phyloP scores from a whole-genome alignment of 2,113 vertebrate species.

The Cygnus atratus region DNA sequence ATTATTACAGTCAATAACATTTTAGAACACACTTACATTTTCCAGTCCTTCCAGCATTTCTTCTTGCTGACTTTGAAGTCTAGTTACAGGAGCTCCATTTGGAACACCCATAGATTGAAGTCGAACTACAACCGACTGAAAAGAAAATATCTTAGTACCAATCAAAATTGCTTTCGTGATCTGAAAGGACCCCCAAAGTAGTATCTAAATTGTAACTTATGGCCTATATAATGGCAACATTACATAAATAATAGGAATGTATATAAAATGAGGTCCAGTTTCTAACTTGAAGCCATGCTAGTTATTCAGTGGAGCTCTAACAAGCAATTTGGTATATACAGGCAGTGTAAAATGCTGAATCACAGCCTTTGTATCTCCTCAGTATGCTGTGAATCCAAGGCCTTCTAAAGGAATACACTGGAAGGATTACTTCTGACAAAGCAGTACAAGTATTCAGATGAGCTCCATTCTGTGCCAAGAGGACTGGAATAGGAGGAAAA shows the following conservation, averaged over 20 bases:
- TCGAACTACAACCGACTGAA: conserved; percentile 81
- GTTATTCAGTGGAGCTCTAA: not conserved
- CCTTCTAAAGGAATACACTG: not conserved
- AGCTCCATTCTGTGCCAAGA: not conserved
- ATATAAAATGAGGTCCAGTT: not conserved
- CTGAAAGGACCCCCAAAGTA: not conserved
- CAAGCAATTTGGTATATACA: not conserved
- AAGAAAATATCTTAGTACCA: conserved; percentile 23
- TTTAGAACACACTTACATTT: conserved; percentile 71
- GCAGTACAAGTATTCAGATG: not conserved
- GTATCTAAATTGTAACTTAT: not conserved
- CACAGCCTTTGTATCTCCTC: not conserved
- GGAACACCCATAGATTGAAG: conserved; percentile 84
- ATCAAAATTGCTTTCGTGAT: not conserved
- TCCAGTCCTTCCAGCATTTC: conserved; percentile 72
- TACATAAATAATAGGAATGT: too few species aligned
- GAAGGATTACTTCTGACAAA: not conserved
- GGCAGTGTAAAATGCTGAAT: not conserved
- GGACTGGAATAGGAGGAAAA: not conserved
- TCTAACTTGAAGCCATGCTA: not conserved
- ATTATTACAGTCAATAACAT: too few species aligned
- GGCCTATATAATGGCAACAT: not conserved
- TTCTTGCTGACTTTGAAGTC: conserved; percentile 78
- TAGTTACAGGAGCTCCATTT: conserved; percentile 78
- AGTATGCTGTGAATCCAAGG: not conserved